Conservation (phyloP, 30 jellyfish, hydroid and myxozoan species). For the Aurelia coerulea region DNA sequence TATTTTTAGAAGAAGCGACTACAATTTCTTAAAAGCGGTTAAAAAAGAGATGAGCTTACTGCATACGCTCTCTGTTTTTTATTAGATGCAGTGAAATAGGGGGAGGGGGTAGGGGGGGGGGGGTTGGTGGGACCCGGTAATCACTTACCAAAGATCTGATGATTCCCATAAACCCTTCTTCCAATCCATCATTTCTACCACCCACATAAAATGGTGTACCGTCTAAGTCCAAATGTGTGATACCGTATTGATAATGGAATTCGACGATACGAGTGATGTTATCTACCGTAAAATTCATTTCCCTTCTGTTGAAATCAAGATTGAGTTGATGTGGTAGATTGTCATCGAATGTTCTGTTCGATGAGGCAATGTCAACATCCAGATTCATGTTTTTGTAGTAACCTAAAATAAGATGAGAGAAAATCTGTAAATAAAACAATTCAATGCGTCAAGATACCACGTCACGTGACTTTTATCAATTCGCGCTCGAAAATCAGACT, state of each 20-base stretch:
- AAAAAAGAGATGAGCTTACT: too few species aligned
- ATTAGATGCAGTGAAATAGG: too few species aligned
- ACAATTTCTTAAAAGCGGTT: too few species aligned
- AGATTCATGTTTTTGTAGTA: conserved; percentile 67
- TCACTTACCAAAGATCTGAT: conserved; percentile 81
- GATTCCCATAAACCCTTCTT: conserved; percentile 92
- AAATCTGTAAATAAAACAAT: too few species aligned
- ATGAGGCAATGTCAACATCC: conserved; percentile 84
- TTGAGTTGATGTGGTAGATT: conserved; percentile 79
- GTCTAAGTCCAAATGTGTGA: conserved; percentile 91
- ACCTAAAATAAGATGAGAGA: conserved; percentile 12
- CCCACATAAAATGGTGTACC: conserved; percentile 95
- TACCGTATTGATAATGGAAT: conserved; percentile 89
- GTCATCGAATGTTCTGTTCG: conserved; percentile 88
- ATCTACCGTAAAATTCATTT: conserved; percentile 86
- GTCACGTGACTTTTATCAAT: too few species aligned
- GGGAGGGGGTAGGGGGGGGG: too few species aligned
- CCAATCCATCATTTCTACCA: conserved; percentile 83
- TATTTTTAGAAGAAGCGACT: too few species aligned
- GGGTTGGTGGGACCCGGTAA: too few species aligned
- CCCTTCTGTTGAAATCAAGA: conserved; percentile 81
- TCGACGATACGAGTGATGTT: conserved; percentile 90
- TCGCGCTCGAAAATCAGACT: too few species aligned
- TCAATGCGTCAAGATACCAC: too few species aligned
- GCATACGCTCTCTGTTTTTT: too few species aligned